Percentiles rank a stretch among this genome's conserved stretches.
These are phyloP conservation scores for Calephelis nemesis DNA, from an alignment of 1,140 invertebrate species.

Conservation along the genomic window DNA sequence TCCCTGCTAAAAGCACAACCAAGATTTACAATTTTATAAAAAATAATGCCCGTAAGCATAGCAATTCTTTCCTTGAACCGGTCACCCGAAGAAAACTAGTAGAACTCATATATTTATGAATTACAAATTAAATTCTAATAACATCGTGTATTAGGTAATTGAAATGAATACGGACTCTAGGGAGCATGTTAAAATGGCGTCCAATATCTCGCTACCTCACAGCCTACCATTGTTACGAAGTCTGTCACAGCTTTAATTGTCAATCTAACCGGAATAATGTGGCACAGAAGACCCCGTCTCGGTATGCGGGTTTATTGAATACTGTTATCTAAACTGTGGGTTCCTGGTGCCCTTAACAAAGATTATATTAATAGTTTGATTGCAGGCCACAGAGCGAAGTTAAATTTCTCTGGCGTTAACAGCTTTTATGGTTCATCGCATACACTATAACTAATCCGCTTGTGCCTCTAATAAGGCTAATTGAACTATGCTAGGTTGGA, in stretches of 20 bases:
- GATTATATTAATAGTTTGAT: conserved; percentile 64
- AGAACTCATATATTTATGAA: too few relatives aligned
- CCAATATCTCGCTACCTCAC: not conserved
- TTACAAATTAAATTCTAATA: too few relatives aligned
- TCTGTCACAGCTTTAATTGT: conserved; percentile 48
- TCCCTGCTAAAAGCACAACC: too few relatives aligned
- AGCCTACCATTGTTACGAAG: conserved; percentile 17
- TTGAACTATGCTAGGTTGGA: too few relatives aligned
- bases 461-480: too few relatives aligned
- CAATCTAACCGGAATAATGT: conserved; percentile 56
- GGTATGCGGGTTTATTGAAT: conserved; percentile 60
- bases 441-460: too few relatives aligned
- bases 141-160: not conserved
- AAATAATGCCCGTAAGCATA: too few relatives aligned
- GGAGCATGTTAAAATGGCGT: not conserved
- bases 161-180: not conserved
- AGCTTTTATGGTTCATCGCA: too few relatives aligned
- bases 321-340: conserved; percentile 65
- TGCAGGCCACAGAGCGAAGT: conserved; percentile 29
- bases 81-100: too few relatives aligned
- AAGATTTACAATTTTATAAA: too few relatives aligned
- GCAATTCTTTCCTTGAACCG: too few relatives aligned
- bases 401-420: too few relatives aligned
- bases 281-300: conserved; percentile 34
- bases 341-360: conserved; percentile 55